Base-by-base conservation (phyloP, 1,140 invertebrate genomes). In the Centruroides vittatus region DNA sequence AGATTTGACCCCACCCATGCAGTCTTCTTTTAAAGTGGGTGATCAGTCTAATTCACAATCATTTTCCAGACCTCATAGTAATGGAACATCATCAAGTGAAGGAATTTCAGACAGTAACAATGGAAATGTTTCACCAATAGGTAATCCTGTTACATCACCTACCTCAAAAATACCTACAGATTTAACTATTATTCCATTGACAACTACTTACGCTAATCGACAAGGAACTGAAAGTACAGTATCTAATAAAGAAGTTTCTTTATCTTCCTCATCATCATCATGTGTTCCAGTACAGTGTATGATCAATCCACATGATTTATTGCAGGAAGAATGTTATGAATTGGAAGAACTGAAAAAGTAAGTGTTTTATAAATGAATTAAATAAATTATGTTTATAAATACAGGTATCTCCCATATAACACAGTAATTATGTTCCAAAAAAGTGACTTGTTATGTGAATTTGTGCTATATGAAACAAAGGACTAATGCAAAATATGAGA, bases 301-400 rank as follows among this genome's bases (percentile, higher is more conserved):
- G 58, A 58, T 67, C 55, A 66, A 67, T 60, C 66, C 66, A 51
- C 63, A 65, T 48, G 65, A 68, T 54, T 54, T 63, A 13, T 65
- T 63, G 35, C 60, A 65, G 61, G 65, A 68, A 52, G 69, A 70
- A 55, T 60, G 61, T 49, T 64, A 64, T 51, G 69, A 70, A 61
- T 49, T 70, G 48, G 65, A 68, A 58, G 68, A 70, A 54, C 68
- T 70, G 55, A 63, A 69, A 46, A 67, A 65, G 69, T 70, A 62
- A 60, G 63, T 67, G 5, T 53, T 53, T 23, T 12, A 34, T 12
- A 12, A 2, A 23, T 23, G 23, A 23, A 23, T 23, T 23, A 23
- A 23, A 23, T 23, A 23, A 23, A 23, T 23, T 23, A 23, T 23
- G 23, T 23, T 23, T 23, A 23, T 23, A 23, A 23, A 23, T 23